These are phyloP conservation scores for Laticauda colubrina DNA, from an alignment of 2,113 vertebrate species.

Conservation along the genomic window DNA sequence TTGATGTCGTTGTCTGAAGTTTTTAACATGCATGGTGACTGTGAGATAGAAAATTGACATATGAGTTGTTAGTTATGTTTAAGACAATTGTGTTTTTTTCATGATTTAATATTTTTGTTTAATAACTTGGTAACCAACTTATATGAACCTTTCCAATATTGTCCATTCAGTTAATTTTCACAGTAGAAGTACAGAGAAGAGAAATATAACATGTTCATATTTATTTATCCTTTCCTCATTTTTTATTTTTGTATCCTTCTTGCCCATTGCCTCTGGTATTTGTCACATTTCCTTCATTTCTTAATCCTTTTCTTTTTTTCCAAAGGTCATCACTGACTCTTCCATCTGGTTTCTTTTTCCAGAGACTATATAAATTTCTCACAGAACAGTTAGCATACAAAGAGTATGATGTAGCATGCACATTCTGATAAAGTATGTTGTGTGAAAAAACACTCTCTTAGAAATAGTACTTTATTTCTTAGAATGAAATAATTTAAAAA, in stretches of 20 bases:
- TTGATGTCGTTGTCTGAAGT: background rate
- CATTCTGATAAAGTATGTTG: background rate
- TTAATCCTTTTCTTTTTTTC: background rate
- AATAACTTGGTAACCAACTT: background rate
- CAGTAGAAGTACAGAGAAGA: background rate
- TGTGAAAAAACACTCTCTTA: background rate
- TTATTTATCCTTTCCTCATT: background rate
- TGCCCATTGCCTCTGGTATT: background rate
- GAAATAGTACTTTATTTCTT: background rate
- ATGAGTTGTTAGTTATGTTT: background rate
- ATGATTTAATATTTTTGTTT: background rate
- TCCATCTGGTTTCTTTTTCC: slow-evolving; percentile 14
- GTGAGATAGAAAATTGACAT: background rate
- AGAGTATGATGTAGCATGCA: background rate
- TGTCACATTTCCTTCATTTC: background rate
- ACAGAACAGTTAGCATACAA: background rate
- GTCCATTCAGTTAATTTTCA: background rate
- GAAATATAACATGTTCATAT: background rate
- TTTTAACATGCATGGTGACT: background rate
- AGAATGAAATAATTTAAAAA: background rate
- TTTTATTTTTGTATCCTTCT: background rate
- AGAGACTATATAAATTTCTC: background rate
- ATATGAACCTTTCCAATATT: background rate
- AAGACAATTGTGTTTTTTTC: background rate
- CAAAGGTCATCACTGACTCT: background rate